A percentile compares a stretch with the other conserved stretches of the same genome.
These are phyloP conservation scores for Triplophysa bombifrons DNA, from an alignment of 2,797 vertebrate species.

Conservation along the genomic window DNA sequence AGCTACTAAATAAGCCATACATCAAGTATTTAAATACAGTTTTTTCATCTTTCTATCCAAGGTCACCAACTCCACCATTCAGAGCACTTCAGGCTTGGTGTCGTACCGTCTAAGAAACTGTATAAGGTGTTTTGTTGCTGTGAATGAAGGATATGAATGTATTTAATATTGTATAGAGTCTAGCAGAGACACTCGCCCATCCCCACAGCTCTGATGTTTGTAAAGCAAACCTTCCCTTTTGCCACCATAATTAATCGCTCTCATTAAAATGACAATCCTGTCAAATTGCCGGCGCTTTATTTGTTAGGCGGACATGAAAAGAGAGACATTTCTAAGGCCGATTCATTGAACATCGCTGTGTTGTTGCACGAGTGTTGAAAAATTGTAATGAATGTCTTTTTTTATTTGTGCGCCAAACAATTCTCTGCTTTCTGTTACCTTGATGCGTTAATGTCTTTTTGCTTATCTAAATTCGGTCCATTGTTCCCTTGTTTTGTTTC, in stretches of 20 bases:
- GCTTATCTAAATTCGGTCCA: conserved; percentile 63
- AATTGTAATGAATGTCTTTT: conserved; percentile 65
- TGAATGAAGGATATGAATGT: conserved; percentile 43
- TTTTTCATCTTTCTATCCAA: conserved; percentile 37
- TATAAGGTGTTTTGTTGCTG: conserved; percentile 27
- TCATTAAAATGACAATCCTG: conserved; percentile 67
- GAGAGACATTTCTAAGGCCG: conserved; percentile 62
- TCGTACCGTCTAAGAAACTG: background rate
- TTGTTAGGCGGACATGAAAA: conserved; percentile 55
- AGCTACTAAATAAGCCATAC: conserved; percentile 39
- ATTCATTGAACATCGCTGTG: conserved; percentile 52
- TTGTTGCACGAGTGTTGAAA: conserved; percentile 33
- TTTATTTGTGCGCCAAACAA: conserved; percentile 62
- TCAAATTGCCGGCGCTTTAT: conserved; percentile 56
- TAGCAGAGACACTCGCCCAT: conserved; percentile 1
- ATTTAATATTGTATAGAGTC: conserved; percentile 40
- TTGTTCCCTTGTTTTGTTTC: conserved; percentile 61
- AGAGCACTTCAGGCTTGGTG: conserved; percentile 30
- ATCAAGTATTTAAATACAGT: conserved; percentile 33
- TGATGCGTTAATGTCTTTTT: conserved; percentile 68
- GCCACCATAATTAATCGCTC: conserved; percentile 59
- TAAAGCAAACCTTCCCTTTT: conserved; percentile 47
- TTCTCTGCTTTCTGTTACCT: conserved; percentile 60
- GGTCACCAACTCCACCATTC: conserved; percentile 37
- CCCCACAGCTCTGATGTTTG: conserved; percentile 39